These are phyloP conservation scores for Noctua janthina DNA, from an alignment of 2,888 invertebrate species.

Conservation along the genomic window DNA sequence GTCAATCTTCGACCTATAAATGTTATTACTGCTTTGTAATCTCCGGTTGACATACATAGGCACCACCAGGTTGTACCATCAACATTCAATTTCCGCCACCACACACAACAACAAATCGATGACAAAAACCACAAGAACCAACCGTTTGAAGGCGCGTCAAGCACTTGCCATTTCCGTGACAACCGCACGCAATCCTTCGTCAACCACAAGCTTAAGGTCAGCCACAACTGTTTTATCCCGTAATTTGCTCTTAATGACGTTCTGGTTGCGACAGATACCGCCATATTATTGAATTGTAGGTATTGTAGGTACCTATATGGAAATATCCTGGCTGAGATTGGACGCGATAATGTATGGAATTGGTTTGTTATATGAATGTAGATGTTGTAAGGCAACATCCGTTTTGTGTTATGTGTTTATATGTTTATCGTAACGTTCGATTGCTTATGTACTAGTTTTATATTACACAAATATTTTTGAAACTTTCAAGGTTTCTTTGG, in stretches of 20 bases:
- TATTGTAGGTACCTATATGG: constrained; percentile 33
- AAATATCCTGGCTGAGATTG: constrained; percentile 53
- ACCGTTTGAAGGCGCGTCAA: constrained; percentile 55
- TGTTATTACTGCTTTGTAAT: background rate
- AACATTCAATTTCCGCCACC: constrained; percentile 29
- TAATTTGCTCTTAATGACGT: constrained; percentile 66
- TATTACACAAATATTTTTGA: background rate
- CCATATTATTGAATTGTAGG: constrained; percentile 44
- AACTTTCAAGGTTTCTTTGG: background rate
- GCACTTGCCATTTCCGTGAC: constrained; percentile 64
- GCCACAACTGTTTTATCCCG: constrained; percentile 69
- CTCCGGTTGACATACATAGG: background rate
- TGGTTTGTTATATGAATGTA: constrained; percentile 29
- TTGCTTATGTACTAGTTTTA: too few species aligned
- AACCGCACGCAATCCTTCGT: constrained; percentile 66
- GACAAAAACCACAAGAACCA: constrained; percentile 48
- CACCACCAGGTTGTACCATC: constrained; percentile 4
- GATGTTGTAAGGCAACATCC: constrained; percentile 30
- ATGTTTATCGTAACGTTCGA: constrained; percentile 16
- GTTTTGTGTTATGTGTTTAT: constrained; percentile 12
- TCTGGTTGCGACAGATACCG: constrained; percentile 47
- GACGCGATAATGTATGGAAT: constrained; percentile 45
- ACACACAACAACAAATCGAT: constrained; percentile 50
- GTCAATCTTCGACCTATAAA: background rate
- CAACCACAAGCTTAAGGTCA: constrained; percentile 61